These are phyloP conservation scores for Tragelaphus strepsiceros DNA, from an alignment of 2,113 vertebrate genomes.

Conservation along the genomic window DNA sequence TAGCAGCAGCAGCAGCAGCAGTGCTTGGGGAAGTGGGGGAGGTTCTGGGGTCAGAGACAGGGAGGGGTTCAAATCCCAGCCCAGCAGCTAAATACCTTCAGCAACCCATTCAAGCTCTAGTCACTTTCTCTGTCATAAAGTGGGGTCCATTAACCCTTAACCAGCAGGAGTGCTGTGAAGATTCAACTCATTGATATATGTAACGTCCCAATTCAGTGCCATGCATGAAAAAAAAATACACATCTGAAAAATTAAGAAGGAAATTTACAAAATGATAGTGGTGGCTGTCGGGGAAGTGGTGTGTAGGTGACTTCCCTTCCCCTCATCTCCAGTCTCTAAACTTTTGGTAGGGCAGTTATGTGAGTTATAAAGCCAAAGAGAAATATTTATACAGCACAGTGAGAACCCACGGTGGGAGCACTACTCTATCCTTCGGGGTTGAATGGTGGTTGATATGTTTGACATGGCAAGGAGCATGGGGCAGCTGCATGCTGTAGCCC, in stretches of 20 bases:
- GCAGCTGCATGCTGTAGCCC: background rate
- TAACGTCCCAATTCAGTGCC: background rate
- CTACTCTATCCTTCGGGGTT: background rate
- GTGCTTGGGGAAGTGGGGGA: background rate
- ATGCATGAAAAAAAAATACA: background rate
- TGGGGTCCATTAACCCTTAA: background rate
- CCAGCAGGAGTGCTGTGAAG: background rate
- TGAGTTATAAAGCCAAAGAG: background rate
- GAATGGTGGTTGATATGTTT: background rate
- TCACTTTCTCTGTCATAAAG: background rate
- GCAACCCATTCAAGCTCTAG: background rate
- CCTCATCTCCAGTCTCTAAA: background rate
- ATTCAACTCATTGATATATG: background rate
- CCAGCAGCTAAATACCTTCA: background rate
- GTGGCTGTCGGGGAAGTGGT: background rate
- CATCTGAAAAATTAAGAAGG: background rate
- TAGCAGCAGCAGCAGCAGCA: too few relatives aligned
- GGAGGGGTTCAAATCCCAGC: background rate
- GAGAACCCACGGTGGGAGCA: background rate
- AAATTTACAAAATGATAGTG: background rate
- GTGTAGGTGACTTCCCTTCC: background rate
- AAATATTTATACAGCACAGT: rapidly evolving
- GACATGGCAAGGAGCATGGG: rapidly evolving
- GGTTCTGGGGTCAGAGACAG: rapidly evolving
- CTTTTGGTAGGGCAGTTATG: background rate